phyloP scores from a whole-genome alignment of 2,113 vertebrate genomes.

The Festucalex cinctus region DNA sequence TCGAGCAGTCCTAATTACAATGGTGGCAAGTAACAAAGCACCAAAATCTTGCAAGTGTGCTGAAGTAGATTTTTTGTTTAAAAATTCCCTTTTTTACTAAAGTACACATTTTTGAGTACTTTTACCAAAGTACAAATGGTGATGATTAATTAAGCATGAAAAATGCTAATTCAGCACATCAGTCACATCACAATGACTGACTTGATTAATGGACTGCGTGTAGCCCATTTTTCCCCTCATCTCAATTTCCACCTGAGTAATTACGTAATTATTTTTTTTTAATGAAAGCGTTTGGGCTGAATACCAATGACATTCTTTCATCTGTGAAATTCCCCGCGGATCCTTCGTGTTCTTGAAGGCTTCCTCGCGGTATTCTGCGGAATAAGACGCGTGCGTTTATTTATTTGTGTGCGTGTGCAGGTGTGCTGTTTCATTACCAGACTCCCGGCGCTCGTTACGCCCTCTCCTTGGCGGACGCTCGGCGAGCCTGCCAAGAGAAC shows the following conservation, averaged over 20 bases:
- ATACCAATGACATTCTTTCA: conserved; percentile 26
- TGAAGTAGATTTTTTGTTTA: not conserved
- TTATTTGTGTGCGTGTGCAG: conserved; percentile 61
- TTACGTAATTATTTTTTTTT: conserved; percentile 40
- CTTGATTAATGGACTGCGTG: conserved; percentile 22
- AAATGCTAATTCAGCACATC: conserved; percentile 35
- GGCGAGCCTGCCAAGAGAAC: conserved; percentile 78
- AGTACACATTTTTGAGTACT: not conserved
- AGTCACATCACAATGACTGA: conserved; percentile 34
- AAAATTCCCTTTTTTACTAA: not conserved
- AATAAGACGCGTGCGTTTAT: not conserved
- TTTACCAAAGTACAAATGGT: not conserved
- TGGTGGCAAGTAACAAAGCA: too few species aligned
- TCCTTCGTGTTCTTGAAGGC: not conserved
- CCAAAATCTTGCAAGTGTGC: too few species aligned
- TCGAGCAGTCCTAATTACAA: too few species aligned
- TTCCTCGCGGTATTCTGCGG: not conserved
- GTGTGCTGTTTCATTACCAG: conserved; percentile 90
- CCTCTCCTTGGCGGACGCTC: conserved; percentile 78
- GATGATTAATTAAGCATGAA: conserved; percentile 27
- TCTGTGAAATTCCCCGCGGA: conserved; percentile 24
- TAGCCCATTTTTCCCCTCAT: conserved; percentile 22
- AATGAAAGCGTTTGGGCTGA: conserved; percentile 43
- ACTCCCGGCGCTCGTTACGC: conserved; percentile 74
- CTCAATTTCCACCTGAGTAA: conserved; percentile 40